Percentiles rank a stretch among this genome's conserved stretches.
These are phyloP conservation scores for Arrhamphus sclerolepis DNA, from an alignment of 2,797 vertebrate genomes.

Conservation along the genomic window DNA sequence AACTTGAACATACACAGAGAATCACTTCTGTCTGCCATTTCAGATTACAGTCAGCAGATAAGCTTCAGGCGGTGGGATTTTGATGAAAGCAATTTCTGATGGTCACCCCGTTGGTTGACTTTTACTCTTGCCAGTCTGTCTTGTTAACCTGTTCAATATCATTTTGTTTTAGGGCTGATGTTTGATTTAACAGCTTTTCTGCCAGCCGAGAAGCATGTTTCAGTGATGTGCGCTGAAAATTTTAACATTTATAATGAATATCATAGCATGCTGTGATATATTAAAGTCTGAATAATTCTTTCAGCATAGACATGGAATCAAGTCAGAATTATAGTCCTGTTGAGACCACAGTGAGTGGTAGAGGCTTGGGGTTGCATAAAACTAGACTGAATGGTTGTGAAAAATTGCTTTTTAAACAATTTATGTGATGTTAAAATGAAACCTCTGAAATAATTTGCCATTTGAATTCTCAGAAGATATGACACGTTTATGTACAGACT, in stretches of 20 bases:
- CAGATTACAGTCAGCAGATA: conserved; percentile 19
- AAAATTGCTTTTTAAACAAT: background rate
- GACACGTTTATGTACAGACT: too few relatives aligned
- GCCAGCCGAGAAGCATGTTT: conserved; percentile 16
- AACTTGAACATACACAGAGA: conserved; percentile 22
- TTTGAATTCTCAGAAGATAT: background rate
- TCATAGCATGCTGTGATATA: conserved; percentile 13
- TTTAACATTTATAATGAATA: conserved; percentile 30
- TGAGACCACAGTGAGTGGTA: conserved; percentile 12
- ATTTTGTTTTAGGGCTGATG: conserved; percentile 23
- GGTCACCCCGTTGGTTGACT: conserved; percentile 3
- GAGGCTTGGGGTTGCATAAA: background rate
- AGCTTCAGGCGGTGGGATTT: conserved; percentile 16
- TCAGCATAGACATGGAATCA: conserved; percentile 15
- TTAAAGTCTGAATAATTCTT: conserved; percentile 22
- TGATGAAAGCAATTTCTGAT: conserved; percentile 23
- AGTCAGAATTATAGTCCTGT: conserved; percentile 8
- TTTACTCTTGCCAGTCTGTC: conserved; percentile 16
- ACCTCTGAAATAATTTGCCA: background rate
- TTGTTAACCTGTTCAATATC: conserved; percentile 42
- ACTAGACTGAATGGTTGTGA: conserved; percentile 1
- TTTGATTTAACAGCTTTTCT: conserved; percentile 15
- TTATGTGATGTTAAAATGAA: too few relatives aligned
- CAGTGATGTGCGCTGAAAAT: conserved; percentile 11
- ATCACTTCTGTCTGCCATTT: conserved; percentile 24